Evolutionary conservation across 1,140 invertebrate species (phyloP).

Genomic region (Drosophila simulans): DNA sequence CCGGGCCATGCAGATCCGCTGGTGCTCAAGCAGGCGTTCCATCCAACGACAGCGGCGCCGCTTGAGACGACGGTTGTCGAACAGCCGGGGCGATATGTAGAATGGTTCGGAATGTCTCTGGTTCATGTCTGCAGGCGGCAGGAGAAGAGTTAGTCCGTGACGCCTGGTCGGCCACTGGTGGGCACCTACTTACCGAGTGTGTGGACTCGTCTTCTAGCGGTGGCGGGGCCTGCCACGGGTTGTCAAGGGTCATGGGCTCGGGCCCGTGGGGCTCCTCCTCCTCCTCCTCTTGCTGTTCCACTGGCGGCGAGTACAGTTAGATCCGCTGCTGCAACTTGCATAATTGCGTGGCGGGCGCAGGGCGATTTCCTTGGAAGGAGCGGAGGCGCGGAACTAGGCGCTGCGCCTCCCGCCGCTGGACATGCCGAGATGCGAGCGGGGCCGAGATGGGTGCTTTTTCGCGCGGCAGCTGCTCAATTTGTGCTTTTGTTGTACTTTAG

Average conservation of each 20-base stretch:
- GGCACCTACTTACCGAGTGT: constrained; percentile 17
- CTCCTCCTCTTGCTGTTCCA: constrained; percentile 30
- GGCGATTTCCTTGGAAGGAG: constrained; percentile 3
- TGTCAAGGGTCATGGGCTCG: constrained; percentile 1
- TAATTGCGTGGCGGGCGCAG: constrained; percentile 57
- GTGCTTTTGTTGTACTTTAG: constrained; percentile 17
- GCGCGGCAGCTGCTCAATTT: constrained; percentile 11
- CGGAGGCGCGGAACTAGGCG: constrained; percentile 6
- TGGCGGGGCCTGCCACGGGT: not conserved
- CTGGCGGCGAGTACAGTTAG: constrained; percentile 51
- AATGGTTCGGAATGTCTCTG: constrained; percentile 82
- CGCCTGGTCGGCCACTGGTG: not conserved
- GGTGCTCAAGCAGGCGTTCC: constrained; percentile 60
- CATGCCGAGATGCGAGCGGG: constrained; percentile 9
- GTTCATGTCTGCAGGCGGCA: constrained; percentile 53
- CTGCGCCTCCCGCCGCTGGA: constrained; percentile 9
- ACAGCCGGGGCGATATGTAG: constrained; percentile 70
- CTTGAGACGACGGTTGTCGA: constrained; percentile 74
- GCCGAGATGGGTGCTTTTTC: constrained; percentile 8
- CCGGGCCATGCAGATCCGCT: constrained; percentile 36
- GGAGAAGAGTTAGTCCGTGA: not conserved
- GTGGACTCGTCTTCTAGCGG: not conserved
- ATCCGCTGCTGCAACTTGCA: constrained; percentile 70
- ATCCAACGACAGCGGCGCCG: constrained; percentile 65
- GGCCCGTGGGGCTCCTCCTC: not conserved